Base-by-base conservation (phyloP, 2,797 vertebrate species). In the Sebastes hubbsi region DNA sequence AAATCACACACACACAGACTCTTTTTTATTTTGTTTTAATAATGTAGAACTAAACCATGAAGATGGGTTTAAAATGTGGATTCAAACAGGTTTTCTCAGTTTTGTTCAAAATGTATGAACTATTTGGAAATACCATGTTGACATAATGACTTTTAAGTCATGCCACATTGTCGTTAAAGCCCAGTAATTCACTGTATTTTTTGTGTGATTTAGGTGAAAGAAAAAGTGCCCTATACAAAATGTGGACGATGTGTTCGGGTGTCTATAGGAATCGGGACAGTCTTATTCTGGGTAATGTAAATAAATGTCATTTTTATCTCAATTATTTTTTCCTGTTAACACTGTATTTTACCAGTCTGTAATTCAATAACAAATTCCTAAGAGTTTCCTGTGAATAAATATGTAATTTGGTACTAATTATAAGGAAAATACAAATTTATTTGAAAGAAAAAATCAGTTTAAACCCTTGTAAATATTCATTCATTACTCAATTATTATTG, bases 231-330 rank as follows among this genome's bases (percentile, higher is more conserved):
- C 0, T 98, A 95, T 54, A 97, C 97, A 24, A 2, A 93, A 42
- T 99, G 96, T 84, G 98, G 97, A 66, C 89, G 90, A 96, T 97
- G 91, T 95, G 88, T 80, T 54, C 98, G 80, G 12, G 49, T 98
- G 72, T 92, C 97, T 2, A 92, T 98, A 34, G 98, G 98, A 88
- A 94, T 97, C 0, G 94, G 97, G 27, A 98, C 98, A 1, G 97
- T 99, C 77, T 63, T 99, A 8, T 98, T 99, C 92, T 98, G 98
- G 98, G 98, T 99, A 97, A 96, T 88, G 20, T 74, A 5, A 68
- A 68, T 25, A 18, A 69, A 68, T 18, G 3, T 3, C 1, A 38
- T 49, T 32, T 73, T 25, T 34, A 34, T 58, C 71, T 52, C 4
- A 20, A 0, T 25, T 13, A 4, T 8, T 27, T n/a, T 58, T 22